A percentile compares a stretch with the other conserved stretches of the same genome.
phyloP scores from a whole-genome alignment of 2,888 invertebrate species.

The Tetranychus piercei region DNA sequence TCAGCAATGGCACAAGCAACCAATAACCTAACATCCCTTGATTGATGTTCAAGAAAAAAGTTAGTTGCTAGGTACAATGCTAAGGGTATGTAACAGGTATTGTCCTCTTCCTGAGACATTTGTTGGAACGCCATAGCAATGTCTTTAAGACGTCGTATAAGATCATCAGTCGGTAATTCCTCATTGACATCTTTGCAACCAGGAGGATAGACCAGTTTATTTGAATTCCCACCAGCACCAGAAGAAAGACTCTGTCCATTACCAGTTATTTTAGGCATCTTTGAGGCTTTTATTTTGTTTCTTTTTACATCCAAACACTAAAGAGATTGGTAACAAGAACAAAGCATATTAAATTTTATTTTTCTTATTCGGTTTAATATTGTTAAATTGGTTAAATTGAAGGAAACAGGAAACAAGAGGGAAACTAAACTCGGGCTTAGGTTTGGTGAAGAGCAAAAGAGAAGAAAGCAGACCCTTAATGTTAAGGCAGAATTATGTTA shows the following conservation, averaged over 20 bases:
- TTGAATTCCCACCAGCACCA: background rate
- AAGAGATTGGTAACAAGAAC: too few species aligned
- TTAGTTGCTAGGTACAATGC: conserved; percentile 76
- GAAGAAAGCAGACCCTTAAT: too few species aligned
- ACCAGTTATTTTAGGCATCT: background rate
- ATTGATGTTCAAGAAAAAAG: conserved; percentile 68
- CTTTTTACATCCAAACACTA: background rate
- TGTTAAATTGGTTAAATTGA: too few species aligned
- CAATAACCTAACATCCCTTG: conserved; percentile 75
- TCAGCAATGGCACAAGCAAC: conserved; percentile 96
- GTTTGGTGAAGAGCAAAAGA: too few species aligned
- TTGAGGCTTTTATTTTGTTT: background rate
- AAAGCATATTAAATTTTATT: too few species aligned
- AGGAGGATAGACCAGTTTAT: conserved; percentile 62
- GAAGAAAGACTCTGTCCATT: background rate
- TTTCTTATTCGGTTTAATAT: too few species aligned
- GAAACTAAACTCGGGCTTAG: too few species aligned
- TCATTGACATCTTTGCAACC: conserved; percentile 82
- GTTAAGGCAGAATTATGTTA: too few species aligned
- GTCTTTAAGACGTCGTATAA: conserved; percentile 56
- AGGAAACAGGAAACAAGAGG: too few species aligned
- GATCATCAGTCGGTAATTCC: conserved; percentile 84
- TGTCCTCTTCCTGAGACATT: conserved; percentile 79
- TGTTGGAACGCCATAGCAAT: conserved; percentile 84
- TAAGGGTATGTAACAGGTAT: conserved; percentile 73